These are phyloP conservation scores for Picus viridis DNA, from an alignment of 2,797 vertebrate species.

Conservation along the genomic window DNA sequence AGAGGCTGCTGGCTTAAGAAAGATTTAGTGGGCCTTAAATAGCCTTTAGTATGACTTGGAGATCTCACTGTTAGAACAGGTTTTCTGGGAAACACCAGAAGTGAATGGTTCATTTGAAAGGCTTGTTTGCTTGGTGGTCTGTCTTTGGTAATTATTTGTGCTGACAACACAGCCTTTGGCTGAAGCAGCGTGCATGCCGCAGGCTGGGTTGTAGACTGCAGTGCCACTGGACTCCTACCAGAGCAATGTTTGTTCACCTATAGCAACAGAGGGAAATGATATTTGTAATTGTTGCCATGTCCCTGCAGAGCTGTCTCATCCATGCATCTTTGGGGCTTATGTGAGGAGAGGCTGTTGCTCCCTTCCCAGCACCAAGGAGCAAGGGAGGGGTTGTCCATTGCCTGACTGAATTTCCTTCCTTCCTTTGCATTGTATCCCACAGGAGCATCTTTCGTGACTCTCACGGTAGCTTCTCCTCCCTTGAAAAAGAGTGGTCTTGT, in stretches of 20 bases:
- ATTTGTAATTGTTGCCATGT: slow-evolving; percentile 7
- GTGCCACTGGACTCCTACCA: not conserved
- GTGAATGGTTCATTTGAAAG: not conserved
- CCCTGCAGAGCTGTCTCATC: slow-evolving; percentile 30
- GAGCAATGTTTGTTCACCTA: not conserved
- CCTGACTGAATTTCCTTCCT: not conserved
- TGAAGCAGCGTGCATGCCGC: not conserved
- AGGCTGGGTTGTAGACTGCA: not conserved
- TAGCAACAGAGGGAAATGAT: slow-evolving; percentile 16
- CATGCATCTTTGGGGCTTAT: not conserved
- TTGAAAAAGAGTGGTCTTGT: not conserved
- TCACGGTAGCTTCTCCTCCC: not conserved
- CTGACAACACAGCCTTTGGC: not conserved
- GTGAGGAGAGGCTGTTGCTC: not conserved
- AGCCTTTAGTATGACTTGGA: not conserved
- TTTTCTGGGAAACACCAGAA: not conserved
- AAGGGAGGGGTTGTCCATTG: not conserved
- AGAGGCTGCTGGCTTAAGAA: slow-evolving; percentile 3
- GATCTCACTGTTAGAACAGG: not conserved
- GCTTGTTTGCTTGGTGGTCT: slow-evolving; percentile 15
- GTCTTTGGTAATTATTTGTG: not conserved
- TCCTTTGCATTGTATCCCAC: not conserved
- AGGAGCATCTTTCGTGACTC: not conserved
- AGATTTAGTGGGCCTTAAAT: slow-evolving; percentile 27
- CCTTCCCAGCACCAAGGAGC: not conserved